Conservation (phyloP, 2,113 vertebrate species). For the Elephas maximus region DNA sequence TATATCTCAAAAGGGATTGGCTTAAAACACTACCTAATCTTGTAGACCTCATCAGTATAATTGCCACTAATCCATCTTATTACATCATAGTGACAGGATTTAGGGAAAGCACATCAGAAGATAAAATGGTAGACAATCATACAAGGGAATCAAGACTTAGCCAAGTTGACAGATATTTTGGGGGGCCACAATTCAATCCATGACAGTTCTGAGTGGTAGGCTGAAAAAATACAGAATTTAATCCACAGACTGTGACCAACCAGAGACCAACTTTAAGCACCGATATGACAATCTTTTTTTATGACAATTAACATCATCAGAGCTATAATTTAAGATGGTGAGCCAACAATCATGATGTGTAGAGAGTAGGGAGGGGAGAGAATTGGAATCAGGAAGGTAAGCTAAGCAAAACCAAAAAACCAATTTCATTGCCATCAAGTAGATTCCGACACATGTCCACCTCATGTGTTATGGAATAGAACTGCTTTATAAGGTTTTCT, state of each 20-base stretch:
- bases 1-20: too few relatives aligned
- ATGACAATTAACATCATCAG: background rate
- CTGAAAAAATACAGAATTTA: background rate
- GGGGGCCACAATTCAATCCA: too few relatives aligned
- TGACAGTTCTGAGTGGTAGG: background rate
- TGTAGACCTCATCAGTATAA: too few relatives aligned
- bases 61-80: too few relatives aligned
- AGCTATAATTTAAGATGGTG: background rate
- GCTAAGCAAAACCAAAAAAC: background rate
- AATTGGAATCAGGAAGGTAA: background rate
- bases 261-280: background rate
- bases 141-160: too few relatives aligned
- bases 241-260: background rate
- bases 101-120: too few relatives aligned
- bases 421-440: background rate
- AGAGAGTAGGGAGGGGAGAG: background rate
- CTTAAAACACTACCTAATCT: too few relatives aligned
- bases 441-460: background rate
- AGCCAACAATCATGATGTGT: background rate
- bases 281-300: too few relatives aligned
- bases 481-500: background rate
- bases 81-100: too few relatives aligned
- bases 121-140: too few relatives aligned
- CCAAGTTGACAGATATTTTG: too few relatives aligned
- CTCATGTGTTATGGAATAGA: background rate